Evolutionary conservation across 2,888 invertebrate species (phyloP), one percentile per base, ranked within the genome.

Genomic region (Automeris io): DNA sequence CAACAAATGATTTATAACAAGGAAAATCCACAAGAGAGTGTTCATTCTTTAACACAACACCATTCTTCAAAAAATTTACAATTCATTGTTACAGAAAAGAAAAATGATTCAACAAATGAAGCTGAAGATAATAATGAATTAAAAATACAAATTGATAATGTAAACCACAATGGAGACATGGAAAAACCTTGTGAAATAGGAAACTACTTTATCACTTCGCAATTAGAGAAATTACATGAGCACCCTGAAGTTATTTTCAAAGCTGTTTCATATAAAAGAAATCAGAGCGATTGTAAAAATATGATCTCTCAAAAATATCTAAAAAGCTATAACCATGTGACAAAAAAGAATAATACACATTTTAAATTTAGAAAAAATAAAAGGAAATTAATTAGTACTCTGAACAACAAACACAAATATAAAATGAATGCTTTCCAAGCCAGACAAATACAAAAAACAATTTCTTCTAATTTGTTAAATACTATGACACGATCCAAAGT

Each of bases 351-450:
- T 42, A 67, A 58, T 13, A 22, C 57, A n/a, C 37, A 57, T 39
- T 66, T 66, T 18, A 77, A 70, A 51, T 55, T 51, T 34, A 68
- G 33, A 18, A 16, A 33, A 9, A 22, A 39, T n/a, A 51, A 47
- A 40, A 55, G 44, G 13, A 39, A 13, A 8, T 41, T 57, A 2
- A 34, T 41, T n/a, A 45, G 51, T 32, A 42, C 64, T 8, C 49
- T 59, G 11, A 57, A 58, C 29, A 58, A 55, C 47, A 56, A 54
- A 34, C 41, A 48, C 31, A 61, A 64, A 49, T 19, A 43, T 22
- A 57, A 56, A 42, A 49, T 41, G 11, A 56, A 48, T 16, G 41
- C 42, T 1, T 33, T 42, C 2, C 50, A 42, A 31, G 25, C 49
- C 19, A 45, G 51, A 31, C 40, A 57, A 41, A 46, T 64, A 26